Evolutionary conservation across 2,888 invertebrate genomes (phyloP).

Genomic region (Patella caerulea): DNA sequence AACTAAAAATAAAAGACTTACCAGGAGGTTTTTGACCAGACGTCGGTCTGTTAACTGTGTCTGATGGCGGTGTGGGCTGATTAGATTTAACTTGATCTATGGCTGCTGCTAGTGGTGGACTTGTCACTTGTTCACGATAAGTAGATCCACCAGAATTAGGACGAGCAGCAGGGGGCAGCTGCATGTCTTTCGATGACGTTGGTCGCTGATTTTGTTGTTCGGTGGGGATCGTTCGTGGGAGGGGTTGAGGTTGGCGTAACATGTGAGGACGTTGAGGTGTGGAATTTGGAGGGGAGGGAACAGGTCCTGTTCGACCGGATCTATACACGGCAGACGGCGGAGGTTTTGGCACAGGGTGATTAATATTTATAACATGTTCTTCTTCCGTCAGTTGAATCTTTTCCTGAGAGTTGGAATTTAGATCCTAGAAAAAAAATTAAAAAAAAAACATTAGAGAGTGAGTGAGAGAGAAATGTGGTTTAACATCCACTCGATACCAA

Average conservation of each 20-base stretch:
- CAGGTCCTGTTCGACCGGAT: constrained; percentile 38
- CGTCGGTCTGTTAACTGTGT: constrained; percentile 40
- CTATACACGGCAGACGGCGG: constrained; percentile 28
- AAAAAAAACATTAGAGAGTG: too few relatives aligned
- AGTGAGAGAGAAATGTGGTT: too few relatives aligned
- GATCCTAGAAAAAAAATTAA: neutral
- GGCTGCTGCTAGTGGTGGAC: constrained; percentile 19
- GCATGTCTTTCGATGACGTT: constrained; percentile 15
- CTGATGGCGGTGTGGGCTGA: constrained; percentile 31
- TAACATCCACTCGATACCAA: too few relatives aligned
- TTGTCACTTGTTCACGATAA: constrained; percentile 5
- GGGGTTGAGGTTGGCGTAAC: constrained; percentile 48
- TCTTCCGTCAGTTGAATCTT: neutral
- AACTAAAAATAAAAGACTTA: constrained; percentile 14
- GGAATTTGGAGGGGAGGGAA: constrained; percentile 42
- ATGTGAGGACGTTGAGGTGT: constrained; percentile 46
- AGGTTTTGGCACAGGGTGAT: constrained; percentile 11
- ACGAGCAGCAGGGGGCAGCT: constrained; percentile 15
- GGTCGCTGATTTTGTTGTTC: constrained; percentile 25
- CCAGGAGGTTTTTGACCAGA: constrained; percentile 57
- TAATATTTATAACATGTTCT: neutral
- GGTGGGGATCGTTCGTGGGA: constrained; percentile 46
- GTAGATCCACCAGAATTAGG: constrained; percentile 24
- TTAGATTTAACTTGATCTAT: constrained; percentile 37
- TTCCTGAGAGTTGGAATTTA: constrained; percentile 3